Percentiles rank a stretch among this genome's conserved stretches.
Conservation (phyloP, 1,140 invertebrate species). For the Whitmania pigra region DNA sequence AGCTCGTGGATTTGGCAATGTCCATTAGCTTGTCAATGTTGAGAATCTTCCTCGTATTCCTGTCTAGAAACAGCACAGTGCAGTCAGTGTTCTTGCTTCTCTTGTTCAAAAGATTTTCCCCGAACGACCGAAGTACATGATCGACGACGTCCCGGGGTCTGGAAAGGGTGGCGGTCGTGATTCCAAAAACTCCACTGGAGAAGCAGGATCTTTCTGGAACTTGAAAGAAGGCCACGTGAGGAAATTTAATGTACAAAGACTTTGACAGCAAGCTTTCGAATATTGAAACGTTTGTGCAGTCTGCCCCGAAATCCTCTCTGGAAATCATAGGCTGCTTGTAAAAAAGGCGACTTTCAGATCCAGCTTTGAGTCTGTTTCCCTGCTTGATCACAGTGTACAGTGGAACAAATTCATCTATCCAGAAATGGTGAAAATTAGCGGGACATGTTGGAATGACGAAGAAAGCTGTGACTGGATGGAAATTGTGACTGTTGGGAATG, state of each 20-base stretch:
- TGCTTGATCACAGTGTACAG: slow-evolving; percentile 13
- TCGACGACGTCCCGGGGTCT: neutral
- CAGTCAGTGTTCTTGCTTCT: neutral
- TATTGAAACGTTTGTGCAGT: slow-evolving; percentile 6
- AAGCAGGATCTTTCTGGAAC: slow-evolving; percentile 10
- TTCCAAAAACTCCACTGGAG: slow-evolving; percentile 19
- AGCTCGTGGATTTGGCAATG: neutral
- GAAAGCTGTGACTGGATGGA: slow-evolving; percentile 11
- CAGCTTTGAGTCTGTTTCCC: slow-evolving; percentile 6
- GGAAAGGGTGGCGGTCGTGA: neutral
- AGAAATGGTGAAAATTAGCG: slow-evolving; percentile 19
- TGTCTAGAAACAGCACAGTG: neutral
- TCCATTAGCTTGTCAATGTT: slow-evolving; percentile 6
- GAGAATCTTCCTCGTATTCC: slow-evolving; percentile 12
- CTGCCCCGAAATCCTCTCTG: neutral
- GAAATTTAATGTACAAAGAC: neutral
- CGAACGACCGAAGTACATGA: neutral
- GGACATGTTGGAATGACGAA: slow-evolving; percentile 12
- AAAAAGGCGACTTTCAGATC: neutral
- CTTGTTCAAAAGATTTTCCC: neutral
- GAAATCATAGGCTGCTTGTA: slow-evolving; percentile 6
- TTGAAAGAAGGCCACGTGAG: slow-evolving; percentile 16
- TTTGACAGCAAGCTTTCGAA: slow-evolving; percentile 14
- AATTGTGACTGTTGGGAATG: neutral
- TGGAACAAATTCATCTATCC: slow-evolving; percentile 16